Conservation (phyloP, 2,888 invertebrate species). For the Syrista parreyssii region DNA sequence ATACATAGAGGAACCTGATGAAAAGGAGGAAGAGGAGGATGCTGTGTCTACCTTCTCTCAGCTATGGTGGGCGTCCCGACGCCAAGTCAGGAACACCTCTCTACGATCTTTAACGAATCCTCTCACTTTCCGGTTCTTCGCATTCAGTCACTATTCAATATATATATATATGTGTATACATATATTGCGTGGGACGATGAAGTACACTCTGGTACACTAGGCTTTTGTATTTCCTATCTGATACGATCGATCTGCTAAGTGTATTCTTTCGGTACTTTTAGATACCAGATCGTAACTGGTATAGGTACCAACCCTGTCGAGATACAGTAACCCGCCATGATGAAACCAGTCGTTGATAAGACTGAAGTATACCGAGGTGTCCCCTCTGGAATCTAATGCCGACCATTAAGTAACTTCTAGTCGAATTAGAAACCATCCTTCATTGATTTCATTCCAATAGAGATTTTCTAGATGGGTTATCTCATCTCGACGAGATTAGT, state of each 20-base stretch:
- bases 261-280: conserved; percentile 17
- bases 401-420: too few relatives aligned
- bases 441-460: too few relatives aligned
- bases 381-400: too few relatives aligned
- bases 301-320: neutral
- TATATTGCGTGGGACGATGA: conserved; percentile 14
- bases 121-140: conserved; percentile 5
- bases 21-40: too few relatives aligned
- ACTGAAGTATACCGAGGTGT: too few relatives aligned
- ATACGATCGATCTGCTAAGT: conserved; percentile 30
- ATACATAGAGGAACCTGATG: too few relatives aligned
- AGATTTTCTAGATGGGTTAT: too few relatives aligned
- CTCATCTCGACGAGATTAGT: too few relatives aligned
- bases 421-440: too few relatives aligned
- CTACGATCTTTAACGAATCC: neutral
- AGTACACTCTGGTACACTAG: conserved; percentile 21
- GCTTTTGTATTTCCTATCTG: conserved; percentile 26
- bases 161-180: too few relatives aligned
- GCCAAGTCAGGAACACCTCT: neutral
- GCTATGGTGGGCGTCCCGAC: conserved; percentile 1
- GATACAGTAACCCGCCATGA: too few relatives aligned
- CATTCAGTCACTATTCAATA: neutral
- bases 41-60: neutral
- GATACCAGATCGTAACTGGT: conserved; percentile 18
- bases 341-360: too few relatives aligned